Conservation (phyloP, 2,888 invertebrate species). For the Cephus sareptanus region DNA sequence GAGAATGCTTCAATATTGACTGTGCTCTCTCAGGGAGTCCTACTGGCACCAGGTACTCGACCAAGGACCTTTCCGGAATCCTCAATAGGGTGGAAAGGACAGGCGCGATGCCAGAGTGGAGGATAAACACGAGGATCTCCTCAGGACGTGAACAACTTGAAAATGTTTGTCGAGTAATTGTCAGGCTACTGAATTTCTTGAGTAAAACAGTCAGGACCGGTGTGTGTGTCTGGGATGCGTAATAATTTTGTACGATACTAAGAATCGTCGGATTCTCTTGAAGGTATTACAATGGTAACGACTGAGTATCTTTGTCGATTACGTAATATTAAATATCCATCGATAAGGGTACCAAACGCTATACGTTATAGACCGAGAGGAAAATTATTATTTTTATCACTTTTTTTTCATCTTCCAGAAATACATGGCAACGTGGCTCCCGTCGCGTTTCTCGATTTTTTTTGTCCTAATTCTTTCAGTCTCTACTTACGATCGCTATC, state of each 20-base stretch:
- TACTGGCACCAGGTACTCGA: neutral
- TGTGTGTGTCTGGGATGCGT: constrained; percentile 9
- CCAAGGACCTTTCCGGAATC: constrained; percentile 11
- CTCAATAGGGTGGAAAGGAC: constrained; percentile 32
- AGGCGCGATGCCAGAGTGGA: constrained; percentile 40
- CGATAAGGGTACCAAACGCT: neutral
- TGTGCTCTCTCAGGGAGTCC: constrained; percentile 39
- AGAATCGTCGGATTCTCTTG: neutral
- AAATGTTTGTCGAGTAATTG: constrained; percentile 5
- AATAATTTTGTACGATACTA: neutral
- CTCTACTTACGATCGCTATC: neutral
- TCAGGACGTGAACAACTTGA: neutral
- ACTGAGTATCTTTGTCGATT: neutral
- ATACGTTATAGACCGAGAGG: neutral
- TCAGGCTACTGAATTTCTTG: neutral
- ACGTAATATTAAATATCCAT: neutral
- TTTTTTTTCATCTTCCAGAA: neutral
- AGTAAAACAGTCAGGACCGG: neutral
- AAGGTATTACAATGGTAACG: neutral
- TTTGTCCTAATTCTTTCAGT: neutral
- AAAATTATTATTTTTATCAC: neutral
- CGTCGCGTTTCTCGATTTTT: no score
- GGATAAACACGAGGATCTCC: constrained; percentile 33
- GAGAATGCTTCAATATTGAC: constrained; percentile 48
- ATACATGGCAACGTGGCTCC: neutral